phyloP scores from a whole-genome alignment of 2,888 invertebrate genomes.

The Zygaena filipendulae region DNA sequence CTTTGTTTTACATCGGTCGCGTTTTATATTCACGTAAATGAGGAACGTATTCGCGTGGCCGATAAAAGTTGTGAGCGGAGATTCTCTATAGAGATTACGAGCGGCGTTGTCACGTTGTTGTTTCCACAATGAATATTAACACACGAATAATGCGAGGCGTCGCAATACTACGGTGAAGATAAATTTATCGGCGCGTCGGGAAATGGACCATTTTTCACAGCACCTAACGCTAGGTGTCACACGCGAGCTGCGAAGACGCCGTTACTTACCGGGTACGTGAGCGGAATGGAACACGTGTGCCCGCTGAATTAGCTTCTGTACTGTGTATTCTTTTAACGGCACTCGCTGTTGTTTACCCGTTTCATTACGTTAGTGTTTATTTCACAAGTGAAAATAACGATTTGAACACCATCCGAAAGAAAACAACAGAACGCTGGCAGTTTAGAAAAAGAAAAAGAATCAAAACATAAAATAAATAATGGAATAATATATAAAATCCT shows the following conservation, averaged over 20 bases:
- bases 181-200: conserved; percentile 58
- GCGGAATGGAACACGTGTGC: conserved; percentile 41
- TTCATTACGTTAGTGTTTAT: conserved; percentile 28
- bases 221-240: conserved; percentile 62
- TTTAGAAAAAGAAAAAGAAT: too few relatives aligned
- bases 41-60: too few relatives aligned
- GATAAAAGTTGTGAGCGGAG: too few relatives aligned
- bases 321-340: conserved; percentile 32
- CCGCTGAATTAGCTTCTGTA: conserved; percentile 38
- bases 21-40: too few relatives aligned
- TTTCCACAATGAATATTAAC: conserved; percentile 63
- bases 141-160: conserved; percentile 44
- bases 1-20: too few relatives aligned
- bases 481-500: too few relatives aligned
- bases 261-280: conserved; percentile 53
- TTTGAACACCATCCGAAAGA: too few relatives aligned
- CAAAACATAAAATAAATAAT: too few relatives aligned
- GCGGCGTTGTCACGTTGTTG: too few relatives aligned
- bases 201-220: conserved; percentile 62
- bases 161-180: conserved; percentile 59
- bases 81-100: too few relatives aligned
- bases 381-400: conserved; percentile 26
- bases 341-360: conserved; percentile 29
- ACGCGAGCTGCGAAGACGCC: conserved; percentile 53
- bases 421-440: too few relatives aligned